These are phyloP conservation scores for Apteryx owenii DNA, from an alignment of 2,113 vertebrate genomes.

Conservation along the genomic window DNA sequence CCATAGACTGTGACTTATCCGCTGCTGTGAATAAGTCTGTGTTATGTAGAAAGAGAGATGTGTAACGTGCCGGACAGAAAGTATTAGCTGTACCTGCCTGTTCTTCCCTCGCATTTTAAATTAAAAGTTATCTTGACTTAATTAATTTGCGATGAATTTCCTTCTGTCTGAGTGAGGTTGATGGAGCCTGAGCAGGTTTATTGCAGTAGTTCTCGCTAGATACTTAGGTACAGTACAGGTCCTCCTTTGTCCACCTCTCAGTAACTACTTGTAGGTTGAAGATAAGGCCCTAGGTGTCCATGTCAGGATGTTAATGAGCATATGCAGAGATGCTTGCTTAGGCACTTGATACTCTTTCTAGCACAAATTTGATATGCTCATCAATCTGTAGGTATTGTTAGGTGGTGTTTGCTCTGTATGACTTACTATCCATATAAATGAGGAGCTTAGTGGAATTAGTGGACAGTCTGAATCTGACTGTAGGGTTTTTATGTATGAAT, in stretches of 20 bases:
- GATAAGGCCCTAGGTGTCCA: background rate
- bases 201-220: background rate
- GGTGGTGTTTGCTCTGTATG: background rate
- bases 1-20: background rate
- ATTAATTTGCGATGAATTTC: background rate
- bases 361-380: background rate
- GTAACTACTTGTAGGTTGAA: background rate
- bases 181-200: background rate
- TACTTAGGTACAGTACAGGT: background rate
- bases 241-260: background rate
- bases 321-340: background rate
- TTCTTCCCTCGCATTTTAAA: background rate
- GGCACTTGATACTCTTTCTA: background rate
- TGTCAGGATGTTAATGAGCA: background rate
- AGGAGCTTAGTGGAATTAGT: background rate
- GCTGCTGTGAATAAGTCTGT: background rate
- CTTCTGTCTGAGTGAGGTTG: background rate
- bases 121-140: background rate
- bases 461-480: background rate
- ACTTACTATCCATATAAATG: background rate
- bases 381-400: rapidly evolving
- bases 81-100: background rate
- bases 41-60: background rate
- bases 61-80: background rate
- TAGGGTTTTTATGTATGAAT: background rate